These are phyloP conservation scores for Melolontha melolontha DNA, from an alignment of 2,888 invertebrate genomes.

Conservation along the genomic window DNA sequence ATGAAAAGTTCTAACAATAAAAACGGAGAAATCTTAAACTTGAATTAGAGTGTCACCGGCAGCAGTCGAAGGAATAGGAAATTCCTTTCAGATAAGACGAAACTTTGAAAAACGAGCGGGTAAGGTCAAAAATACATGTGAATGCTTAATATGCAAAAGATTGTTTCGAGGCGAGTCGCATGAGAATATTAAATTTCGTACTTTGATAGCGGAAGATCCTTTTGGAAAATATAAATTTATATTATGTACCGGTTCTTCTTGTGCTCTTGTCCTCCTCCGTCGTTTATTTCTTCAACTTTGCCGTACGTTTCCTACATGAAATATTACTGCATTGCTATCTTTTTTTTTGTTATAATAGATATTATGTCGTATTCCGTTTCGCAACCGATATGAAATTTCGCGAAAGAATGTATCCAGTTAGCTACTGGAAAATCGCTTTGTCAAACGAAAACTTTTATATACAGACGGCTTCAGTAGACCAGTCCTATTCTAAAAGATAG, in stretches of 20 bases:
- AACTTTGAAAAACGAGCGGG: slow-evolving; percentile 47
- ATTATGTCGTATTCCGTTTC: too few relatives aligned
- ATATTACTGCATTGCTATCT: too few relatives aligned
- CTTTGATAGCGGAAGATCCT: slow-evolving; percentile 37
- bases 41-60: slow-evolving; percentile 62
- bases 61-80: slow-evolving; percentile 60
- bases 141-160: slow-evolving; percentile 49
- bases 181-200: slow-evolving; percentile 47
- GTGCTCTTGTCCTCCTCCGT: too few relatives aligned
- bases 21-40: slow-evolving; percentile 58
- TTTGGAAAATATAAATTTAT: slow-evolving; percentile 11
- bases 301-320: too few relatives aligned
- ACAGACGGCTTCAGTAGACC: too few relatives aligned
- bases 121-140: slow-evolving; percentile 44
- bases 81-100: slow-evolving; percentile 56
- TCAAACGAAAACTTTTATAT: too few relatives aligned
- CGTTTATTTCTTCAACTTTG: too few relatives aligned
- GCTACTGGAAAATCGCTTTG: too few relatives aligned
- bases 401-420: too few relatives aligned
- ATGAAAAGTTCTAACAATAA: slow-evolving; percentile 55
- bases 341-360: too few relatives aligned
- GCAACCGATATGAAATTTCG: too few relatives aligned
- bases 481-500: too few relatives aligned
- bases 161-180: slow-evolving; percentile 44
- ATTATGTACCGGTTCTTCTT: slow-evolving; percentile 3